phyloP scores from a whole-genome alignment of 1,140 invertebrate genomes.

The Lordiphosa mommai region DNA sequence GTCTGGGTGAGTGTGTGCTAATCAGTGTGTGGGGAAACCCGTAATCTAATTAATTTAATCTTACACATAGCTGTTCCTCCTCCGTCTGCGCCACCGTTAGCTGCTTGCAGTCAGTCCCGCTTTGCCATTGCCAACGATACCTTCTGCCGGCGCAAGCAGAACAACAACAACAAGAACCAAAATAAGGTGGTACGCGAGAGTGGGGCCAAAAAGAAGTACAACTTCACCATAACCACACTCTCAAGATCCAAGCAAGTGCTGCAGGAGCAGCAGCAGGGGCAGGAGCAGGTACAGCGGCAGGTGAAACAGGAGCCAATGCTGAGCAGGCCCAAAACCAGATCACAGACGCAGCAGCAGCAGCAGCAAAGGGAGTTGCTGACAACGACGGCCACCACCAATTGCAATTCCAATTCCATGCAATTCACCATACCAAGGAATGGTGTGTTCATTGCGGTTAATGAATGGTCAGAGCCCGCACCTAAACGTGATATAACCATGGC shows the following conservation, averaged over 20 bases:
- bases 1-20: slow-evolving; percentile 17
- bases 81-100: slow-evolving; percentile 12
- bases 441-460: slow-evolving; percentile 76
- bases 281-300: slow-evolving; percentile 11
- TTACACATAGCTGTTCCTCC: neutral
- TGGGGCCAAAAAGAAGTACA: slow-evolving; percentile 64
- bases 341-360: neutral
- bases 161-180: slow-evolving; percentile 67
- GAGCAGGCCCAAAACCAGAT: neutral
- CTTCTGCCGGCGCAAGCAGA: slow-evolving; percentile 64
- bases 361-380: slow-evolving; percentile 11
- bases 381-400: slow-evolving; percentile 3
- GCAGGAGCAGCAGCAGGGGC: slow-evolving; percentile 3
- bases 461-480: slow-evolving; percentile 61
- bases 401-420: slow-evolving; percentile 25
- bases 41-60: neutral
- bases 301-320: slow-evolving; percentile 13
- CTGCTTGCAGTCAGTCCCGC: slow-evolving; percentile 57
- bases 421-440: slow-evolving; percentile 72
- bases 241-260: slow-evolving; percentile 46
- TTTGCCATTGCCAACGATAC: slow-evolving; percentile 67
- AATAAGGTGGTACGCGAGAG: slow-evolving; percentile 56
- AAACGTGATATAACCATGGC: slow-evolving; percentile 15
- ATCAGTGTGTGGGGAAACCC: neutral
- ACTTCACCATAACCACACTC: slow-evolving; percentile 75